Conservation (phyloP, 2,797 vertebrate species). For the Cuculus canorus region DNA sequence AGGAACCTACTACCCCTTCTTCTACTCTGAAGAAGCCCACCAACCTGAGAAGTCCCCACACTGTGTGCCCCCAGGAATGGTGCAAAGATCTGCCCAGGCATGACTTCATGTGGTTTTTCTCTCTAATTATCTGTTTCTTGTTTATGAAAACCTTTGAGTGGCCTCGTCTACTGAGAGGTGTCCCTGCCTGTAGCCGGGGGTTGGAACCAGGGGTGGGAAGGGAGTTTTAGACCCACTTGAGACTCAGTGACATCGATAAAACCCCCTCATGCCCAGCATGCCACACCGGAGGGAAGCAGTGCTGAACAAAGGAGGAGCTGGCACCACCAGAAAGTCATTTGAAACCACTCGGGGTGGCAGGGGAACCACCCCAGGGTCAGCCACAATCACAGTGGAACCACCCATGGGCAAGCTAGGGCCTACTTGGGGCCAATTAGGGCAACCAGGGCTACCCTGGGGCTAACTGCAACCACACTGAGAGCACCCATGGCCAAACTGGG, state of each 20-base stretch:
- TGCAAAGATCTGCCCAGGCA: neutral
- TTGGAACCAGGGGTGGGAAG: too few species aligned
- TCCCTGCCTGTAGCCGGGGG: too few species aligned
- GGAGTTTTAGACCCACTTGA: rapidly evolving
- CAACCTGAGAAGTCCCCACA: rapidly evolving
- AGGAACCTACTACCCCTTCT: neutral
- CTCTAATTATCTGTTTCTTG: neutral
- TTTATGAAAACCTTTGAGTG: neutral
- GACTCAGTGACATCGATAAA: rapidly evolving
- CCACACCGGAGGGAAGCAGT: rapidly evolving
- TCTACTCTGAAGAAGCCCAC: neutral
- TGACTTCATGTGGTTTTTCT: neutral
- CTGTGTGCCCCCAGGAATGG: rapidly evolving
- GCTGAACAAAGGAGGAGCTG: neutral
- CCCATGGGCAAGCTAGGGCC: neutral
- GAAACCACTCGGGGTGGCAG: neutral
- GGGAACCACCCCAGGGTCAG: neutral
- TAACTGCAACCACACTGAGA: rapidly evolving
- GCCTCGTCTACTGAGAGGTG: too few species aligned
- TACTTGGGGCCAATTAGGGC: neutral
- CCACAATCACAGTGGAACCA: neutral
- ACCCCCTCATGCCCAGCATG: rapidly evolving
- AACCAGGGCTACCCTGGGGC: neutral
- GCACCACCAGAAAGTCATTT: neutral
- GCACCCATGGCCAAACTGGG: neutral